Evolutionary conservation across 2,888 invertebrate genomes (phyloP).

Genomic region (Eristalinus aeneus): DNA sequence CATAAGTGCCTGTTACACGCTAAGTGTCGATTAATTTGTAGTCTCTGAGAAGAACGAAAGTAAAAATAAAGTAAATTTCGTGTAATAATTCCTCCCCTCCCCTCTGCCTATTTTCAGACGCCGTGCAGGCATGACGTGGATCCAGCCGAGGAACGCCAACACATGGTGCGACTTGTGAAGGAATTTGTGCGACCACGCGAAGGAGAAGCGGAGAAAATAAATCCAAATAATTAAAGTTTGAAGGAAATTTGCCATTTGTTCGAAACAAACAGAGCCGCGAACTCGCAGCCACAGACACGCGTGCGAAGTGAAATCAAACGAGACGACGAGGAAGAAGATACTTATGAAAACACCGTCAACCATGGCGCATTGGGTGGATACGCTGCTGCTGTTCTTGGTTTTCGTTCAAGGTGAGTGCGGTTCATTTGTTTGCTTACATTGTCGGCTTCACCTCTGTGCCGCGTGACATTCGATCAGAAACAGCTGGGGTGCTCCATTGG

Average conservation of each 20-base stretch:
- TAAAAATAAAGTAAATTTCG: constrained; percentile 7
- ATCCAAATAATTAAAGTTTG: constrained; percentile 11
- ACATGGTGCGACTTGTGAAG: constrained; percentile 31
- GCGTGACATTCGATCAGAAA: constrained; percentile 57
- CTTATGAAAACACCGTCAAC: constrained; percentile 4
- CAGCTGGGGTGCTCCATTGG: constrained; percentile 53
- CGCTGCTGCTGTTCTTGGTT: constrained; percentile 62
- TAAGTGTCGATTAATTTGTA: constrained; percentile 36
- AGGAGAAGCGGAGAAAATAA: background rate
- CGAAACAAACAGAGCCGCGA: background rate
- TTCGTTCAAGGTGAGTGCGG: constrained; percentile 65
- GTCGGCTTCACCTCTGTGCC: background rate
- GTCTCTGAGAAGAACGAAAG: background rate
- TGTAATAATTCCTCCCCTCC: background rate
- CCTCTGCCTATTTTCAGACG: constrained; percentile 42
- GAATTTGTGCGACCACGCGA: background rate
- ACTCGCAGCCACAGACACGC: background rate
- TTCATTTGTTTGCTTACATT: background rate
- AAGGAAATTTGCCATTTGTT: constrained; percentile 22
- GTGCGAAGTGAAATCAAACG: background rate
- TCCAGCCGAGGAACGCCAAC: constrained; percentile 26
- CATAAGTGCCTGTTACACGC: constrained; percentile 9
- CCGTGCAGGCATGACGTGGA: constrained; percentile 40
- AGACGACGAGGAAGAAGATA: background rate
- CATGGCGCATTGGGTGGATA: constrained; percentile 66